Percentiles rank a stretch among this genome's conserved stretches.
Conservation (phyloP, 2,888 invertebrate species). For the Drosophila paramelanica region DNA sequence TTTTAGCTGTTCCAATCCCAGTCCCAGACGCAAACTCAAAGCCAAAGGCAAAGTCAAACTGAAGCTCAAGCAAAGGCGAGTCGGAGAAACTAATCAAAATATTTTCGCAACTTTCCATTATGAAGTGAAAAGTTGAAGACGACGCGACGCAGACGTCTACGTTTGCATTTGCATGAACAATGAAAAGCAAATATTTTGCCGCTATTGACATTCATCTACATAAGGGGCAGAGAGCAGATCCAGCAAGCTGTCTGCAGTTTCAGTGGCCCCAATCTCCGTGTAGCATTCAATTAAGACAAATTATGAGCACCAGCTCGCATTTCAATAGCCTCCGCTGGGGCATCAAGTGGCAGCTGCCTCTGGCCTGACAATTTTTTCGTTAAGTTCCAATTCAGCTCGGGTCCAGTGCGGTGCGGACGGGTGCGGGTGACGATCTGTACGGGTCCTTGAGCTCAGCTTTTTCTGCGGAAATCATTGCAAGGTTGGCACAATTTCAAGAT, state of each 20-base stretch:
- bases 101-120: conserved; percentile 81
- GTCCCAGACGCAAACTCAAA: conserved; percentile 14
- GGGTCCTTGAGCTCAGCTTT: conserved; percentile 48
- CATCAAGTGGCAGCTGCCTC: conserved; percentile 28
- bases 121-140: conserved; percentile 81
- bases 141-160: conserved; percentile 62
- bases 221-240: conserved; percentile 33
- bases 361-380: conserved; percentile 42
- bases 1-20: conserved; percentile 64
- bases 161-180: conserved; percentile 80
- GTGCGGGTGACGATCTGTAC: conserved; percentile 1
- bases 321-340: conserved; percentile 60
- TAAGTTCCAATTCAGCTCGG: conserved; percentile 5
- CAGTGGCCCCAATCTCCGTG: conserved; percentile 9
- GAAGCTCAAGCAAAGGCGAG: conserved; percentile 16
- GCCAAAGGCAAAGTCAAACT: not conserved
- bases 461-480: conserved; percentile 59
- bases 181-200: conserved; percentile 81
- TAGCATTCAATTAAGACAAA: conserved; percentile 76
- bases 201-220: conserved; percentile 78
- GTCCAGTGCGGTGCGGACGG: not conserved
- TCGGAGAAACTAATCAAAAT: conserved; percentile 75
- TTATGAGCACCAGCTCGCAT: conserved; percentile 70
- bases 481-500: conserved; percentile 60
- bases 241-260: conserved; percentile 6